Evolutionary conservation across 2,888 invertebrate species (phyloP).

Genomic region (Neoitamus cyanurus): DNA sequence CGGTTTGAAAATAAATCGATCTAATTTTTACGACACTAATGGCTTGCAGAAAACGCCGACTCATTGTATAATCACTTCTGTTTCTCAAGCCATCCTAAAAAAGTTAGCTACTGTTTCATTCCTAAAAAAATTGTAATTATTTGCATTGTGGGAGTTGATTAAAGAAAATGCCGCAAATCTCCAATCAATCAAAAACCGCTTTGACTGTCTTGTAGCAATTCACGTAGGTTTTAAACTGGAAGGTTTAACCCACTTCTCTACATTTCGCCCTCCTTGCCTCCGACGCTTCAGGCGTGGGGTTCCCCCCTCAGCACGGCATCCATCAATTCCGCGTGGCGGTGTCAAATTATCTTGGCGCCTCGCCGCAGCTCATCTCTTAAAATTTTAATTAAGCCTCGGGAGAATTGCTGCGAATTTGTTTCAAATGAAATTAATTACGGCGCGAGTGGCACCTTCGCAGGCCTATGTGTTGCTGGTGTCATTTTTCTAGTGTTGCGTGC

Average conservation of each 20-base stretch:
- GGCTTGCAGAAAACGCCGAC: too few species aligned
- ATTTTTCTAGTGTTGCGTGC: slow-evolving; percentile 25
- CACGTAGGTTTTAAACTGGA: not conserved
- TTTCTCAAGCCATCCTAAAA: too few species aligned
- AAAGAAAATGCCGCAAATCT: not conserved
- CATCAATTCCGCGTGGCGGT: slow-evolving; percentile 18
- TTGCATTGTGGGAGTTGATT: not conserved
- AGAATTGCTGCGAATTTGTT: slow-evolving; percentile 25
- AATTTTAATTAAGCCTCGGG: slow-evolving; percentile 42
- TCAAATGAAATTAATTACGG: slow-evolving; percentile 39
- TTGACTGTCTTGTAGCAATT: not conserved
- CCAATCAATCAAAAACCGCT: not conserved
- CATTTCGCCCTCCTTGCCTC: not conserved
- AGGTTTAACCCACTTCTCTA: not conserved
- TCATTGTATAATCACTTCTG: too few species aligned
- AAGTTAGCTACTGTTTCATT: too few species aligned
- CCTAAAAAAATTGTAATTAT: not conserved
- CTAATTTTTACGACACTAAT: too few species aligned
- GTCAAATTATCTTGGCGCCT: slow-evolving; percentile 18
- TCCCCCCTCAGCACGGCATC: not conserved
- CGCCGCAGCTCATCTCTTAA: slow-evolving; percentile 20
- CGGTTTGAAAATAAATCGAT: too few species aligned
- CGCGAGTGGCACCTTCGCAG: not conserved
- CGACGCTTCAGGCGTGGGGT: not conserved
- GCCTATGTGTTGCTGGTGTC: slow-evolving; percentile 25